Evolutionary conservation across 1,140 invertebrate species (phyloP).

Genomic region (Zelostemma sp.): DNA sequence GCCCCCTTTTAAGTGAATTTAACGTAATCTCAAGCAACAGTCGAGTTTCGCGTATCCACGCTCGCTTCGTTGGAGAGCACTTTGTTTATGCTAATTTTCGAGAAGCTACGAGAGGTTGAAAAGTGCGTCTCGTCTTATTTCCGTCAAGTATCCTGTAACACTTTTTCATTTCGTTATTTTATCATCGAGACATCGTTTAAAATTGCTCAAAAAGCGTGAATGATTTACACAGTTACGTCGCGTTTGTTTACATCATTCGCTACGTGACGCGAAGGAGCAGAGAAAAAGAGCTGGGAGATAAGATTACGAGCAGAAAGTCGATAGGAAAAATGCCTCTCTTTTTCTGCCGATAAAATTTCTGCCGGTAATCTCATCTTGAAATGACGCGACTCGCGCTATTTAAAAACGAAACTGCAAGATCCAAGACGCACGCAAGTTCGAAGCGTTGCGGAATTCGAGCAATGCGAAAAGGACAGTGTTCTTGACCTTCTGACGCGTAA

Average conservation of each 20-base stretch:
- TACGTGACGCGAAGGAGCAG: too few species aligned
- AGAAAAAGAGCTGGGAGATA: too few species aligned
- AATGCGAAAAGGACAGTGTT: slow-evolving; percentile 44
- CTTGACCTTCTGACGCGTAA: slow-evolving; percentile 46
- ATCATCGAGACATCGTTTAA: too few species aligned
- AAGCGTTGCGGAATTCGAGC: slow-evolving; percentile 22
- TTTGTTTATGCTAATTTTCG: background rate
- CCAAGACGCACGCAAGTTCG: background rate
- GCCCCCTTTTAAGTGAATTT: slow-evolving; percentile 10
- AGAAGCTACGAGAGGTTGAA: slow-evolving; percentile 21
- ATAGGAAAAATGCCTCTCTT: background rate
- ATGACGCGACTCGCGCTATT: slow-evolving; percentile 8
- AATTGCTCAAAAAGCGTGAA: too few species aligned
- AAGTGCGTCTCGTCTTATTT: too few species aligned
- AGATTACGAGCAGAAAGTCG: too few species aligned
- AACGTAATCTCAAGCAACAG: slow-evolving; percentile 13
- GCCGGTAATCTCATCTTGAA: slow-evolving; percentile 9
- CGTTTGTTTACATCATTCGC: too few species aligned
- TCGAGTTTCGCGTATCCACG: too few species aligned
- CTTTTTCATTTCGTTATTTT: too few species aligned
- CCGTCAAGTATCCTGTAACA: too few species aligned
- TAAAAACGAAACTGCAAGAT: slow-evolving; percentile 14
- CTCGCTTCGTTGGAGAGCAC: too few species aligned
- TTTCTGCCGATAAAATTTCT: slow-evolving; percentile 1
- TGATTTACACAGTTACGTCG: too few species aligned